Evolutionary conservation across 2,888 invertebrate species (phyloP).

Genomic region (Hemithea aestivaria): DNA sequence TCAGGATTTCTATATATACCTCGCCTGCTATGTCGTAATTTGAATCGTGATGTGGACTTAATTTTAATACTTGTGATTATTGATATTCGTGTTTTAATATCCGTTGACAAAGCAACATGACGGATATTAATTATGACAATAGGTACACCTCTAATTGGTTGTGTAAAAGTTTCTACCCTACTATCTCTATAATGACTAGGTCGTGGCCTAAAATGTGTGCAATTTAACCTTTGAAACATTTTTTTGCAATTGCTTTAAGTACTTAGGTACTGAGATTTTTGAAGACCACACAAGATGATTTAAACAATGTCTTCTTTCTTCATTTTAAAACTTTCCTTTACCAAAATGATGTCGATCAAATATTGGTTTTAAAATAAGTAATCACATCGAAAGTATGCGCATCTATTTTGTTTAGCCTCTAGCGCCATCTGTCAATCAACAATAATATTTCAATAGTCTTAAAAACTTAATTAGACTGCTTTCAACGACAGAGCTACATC

Average conservation of each 20-base stretch:
- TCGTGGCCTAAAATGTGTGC: no score
- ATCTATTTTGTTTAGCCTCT: constrained; percentile 69
- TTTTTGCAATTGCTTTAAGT: no score
- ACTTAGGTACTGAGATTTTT: no score
- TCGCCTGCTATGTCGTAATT: no score
- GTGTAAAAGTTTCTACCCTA: no score
- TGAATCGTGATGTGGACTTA: constrained; percentile 46
- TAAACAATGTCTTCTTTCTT: constrained; percentile 23
- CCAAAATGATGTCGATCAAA: constrained; percentile 24
- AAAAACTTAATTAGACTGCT: constrained; percentile 76
- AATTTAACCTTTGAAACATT: no score
- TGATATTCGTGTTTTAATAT: constrained; percentile 6
- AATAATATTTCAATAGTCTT: constrained; percentile 66
- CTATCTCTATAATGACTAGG: no score
- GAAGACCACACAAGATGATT: constrained; percentile 39
- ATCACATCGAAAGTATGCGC: constrained; percentile 49
- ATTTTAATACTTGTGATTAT: constrained; percentile 45
- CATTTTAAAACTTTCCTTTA: no score
- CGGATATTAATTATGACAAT: no score
- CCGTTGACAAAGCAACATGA: neutral
- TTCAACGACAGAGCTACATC: constrained; percentile 64
- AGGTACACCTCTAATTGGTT: no score
- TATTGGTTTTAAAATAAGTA: constrained; percentile 29
- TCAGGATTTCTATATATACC: constrained; percentile 50
- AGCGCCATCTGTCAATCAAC: constrained; percentile 76